Evolutionary conservation across 2,797 vertebrate genomes (phyloP).

Genomic region (Acanthis flammea): DNA sequence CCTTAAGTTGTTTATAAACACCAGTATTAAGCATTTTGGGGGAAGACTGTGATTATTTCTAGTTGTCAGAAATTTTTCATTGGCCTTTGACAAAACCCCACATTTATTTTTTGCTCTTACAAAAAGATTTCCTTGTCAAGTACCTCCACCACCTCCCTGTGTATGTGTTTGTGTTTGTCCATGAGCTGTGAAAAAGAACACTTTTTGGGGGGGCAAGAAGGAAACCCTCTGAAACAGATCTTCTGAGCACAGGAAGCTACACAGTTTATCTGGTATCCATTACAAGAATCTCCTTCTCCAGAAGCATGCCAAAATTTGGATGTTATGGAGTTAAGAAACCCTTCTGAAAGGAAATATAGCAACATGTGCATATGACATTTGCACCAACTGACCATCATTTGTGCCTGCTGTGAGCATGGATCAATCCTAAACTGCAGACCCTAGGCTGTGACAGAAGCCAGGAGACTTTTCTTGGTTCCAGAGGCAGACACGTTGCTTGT

Average conservation of each 20-base stretch:
- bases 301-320: background rate
- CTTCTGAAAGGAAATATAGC: background rate
- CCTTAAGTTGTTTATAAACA: background rate
- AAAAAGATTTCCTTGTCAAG: background rate
- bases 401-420: background rate
- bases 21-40: background rate
- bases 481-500: background rate
- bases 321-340: background rate
- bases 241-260: slow-evolving; percentile 1
- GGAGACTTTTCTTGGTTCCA: background rate
- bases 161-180: background rate
- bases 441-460: background rate
- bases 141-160: accelerated
- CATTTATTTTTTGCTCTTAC: background rate
- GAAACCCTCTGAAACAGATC: background rate
- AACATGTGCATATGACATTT: background rate
- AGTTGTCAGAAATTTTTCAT: background rate
- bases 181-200: background rate
- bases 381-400: background rate
- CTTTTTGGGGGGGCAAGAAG: background rate
- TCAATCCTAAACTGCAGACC: background rate
- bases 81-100: background rate
- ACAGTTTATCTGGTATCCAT: background rate
- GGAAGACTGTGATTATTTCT: background rate
- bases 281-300: background rate